Percentiles rank a stretch among this genome's conserved stretches.
Conservation (phyloP, 2,113 vertebrate genomes). For the Lota lota region DNA sequence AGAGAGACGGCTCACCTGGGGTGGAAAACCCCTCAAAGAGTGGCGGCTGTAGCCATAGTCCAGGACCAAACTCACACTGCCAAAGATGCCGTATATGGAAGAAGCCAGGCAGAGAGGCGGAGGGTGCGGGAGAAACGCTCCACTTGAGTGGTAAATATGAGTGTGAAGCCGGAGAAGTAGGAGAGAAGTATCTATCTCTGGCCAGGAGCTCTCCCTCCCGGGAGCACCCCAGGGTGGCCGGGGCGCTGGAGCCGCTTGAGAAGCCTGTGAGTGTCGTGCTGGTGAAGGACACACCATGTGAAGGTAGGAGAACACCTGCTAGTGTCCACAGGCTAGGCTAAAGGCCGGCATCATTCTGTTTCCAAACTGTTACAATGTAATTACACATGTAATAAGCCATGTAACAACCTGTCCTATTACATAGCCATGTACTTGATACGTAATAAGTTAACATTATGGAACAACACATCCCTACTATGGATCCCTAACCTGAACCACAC, state of each 20-base stretch:
- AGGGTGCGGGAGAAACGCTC: conserved; percentile 1
- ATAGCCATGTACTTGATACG: too few relatives aligned
- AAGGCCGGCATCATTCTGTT: neutral
- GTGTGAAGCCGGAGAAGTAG: conserved; percentile 31
- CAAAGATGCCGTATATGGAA: conserved; percentile 66
- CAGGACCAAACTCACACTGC: conserved; percentile 58
- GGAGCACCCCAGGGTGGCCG: conserved; percentile 41
- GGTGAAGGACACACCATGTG: conserved; percentile 82
- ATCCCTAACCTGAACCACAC: too few relatives aligned
- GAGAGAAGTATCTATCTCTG: conserved; percentile 46
- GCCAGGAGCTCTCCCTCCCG: conserved; percentile 60
- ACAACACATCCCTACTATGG: too few relatives aligned
- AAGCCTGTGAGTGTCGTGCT: conserved; percentile 84
- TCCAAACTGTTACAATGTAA: neutral
- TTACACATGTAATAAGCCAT: too few relatives aligned
- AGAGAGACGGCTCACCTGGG: conserved; percentile 63
- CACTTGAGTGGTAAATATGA: conserved; percentile 44
- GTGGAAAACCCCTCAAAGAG: conserved; percentile 73
- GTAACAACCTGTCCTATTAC: too few relatives aligned
- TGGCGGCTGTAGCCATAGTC: conserved; percentile 68
- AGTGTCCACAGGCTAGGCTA: too few relatives aligned
- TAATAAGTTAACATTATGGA: too few relatives aligned
- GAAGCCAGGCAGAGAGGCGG: conserved; percentile 69
- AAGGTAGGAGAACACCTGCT: conserved; percentile 72
- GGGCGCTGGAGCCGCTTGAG: conserved; percentile 57